These are phyloP conservation scores for Ips nitidus DNA, from an alignment of 1,140 invertebrate species.

Conservation along the genomic window DNA sequence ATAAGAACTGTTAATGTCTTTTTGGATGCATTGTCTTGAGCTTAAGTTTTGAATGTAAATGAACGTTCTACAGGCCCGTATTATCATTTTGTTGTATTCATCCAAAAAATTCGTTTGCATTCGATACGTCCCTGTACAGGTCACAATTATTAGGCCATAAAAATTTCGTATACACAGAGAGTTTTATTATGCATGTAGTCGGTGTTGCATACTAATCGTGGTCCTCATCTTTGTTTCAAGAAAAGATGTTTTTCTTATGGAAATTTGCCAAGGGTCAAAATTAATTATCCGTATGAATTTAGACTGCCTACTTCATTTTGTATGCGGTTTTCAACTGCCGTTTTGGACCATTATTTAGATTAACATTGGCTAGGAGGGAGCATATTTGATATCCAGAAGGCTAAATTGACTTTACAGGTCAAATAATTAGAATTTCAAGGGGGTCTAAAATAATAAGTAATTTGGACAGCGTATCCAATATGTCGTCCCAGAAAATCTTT, in stretches of 20 bases:
- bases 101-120: neutral
- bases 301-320: slow-evolving; percentile 7
- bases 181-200: slow-evolving; percentile 15
- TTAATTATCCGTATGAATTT: slow-evolving; percentile 24
- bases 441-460: no score
- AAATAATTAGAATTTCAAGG: no score
- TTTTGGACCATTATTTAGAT: no score
- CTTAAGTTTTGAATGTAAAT: slow-evolving; percentile 10
- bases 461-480: no score
- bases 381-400: no score
- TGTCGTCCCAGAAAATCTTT: no score
- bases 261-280: slow-evolving; percentile 15
- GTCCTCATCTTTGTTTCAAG: slow-evolving; percentile 17
- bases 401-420: no score
- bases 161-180: slow-evolving; percentile 13
- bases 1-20: slow-evolving; percentile 16
- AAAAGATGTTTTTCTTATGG: slow-evolving; percentile 22
- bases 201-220: slow-evolving; percentile 17
- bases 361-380: no score
- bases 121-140: neutral
- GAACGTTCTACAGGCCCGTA: neutral
- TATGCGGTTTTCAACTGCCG: neutral
- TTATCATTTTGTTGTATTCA: neutral
- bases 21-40: slow-evolving; percentile 14
- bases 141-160: slow-evolving; percentile 19